These are phyloP conservation scores for Neodiprion fabricii DNA, from an alignment of 1,140 invertebrate genomes.

Conservation along the genomic window DNA sequence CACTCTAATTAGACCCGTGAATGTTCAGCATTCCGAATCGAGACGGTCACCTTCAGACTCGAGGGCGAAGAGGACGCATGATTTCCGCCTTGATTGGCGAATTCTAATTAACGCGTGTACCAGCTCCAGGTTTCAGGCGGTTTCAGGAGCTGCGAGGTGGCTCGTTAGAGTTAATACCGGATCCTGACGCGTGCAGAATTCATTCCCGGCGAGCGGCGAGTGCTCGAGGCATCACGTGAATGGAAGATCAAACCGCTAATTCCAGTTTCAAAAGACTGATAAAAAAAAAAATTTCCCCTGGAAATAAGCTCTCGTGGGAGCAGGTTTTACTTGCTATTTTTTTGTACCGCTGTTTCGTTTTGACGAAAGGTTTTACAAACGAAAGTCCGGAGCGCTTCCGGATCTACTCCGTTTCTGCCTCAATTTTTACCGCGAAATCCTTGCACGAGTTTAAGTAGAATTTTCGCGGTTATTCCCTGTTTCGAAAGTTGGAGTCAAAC, in stretches of 20 bases:
- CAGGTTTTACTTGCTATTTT: too few species aligned
- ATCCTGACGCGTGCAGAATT: conserved; percentile 2
- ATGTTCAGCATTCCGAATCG: neutral
- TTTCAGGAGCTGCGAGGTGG: neutral
- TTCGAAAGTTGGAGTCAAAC: too few species aligned
- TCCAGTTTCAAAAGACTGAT: too few species aligned
- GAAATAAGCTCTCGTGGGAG: too few species aligned
- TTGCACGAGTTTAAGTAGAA: too few species aligned
- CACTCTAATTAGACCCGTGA: neutral
- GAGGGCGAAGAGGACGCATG: neutral
- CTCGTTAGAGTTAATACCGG: conserved; percentile 5
- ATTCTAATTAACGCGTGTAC: neutral
- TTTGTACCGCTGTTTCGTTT: too few species aligned
- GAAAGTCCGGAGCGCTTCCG: too few species aligned
- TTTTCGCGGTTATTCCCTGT: too few species aligned
- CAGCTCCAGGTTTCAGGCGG: neutral
- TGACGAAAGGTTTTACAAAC: too few species aligned
- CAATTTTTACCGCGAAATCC: too few species aligned
- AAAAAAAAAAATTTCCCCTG: too few species aligned
- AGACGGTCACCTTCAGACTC: neutral
- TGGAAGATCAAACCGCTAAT: neutral
- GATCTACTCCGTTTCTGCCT: too few species aligned
- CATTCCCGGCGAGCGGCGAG: neutral
- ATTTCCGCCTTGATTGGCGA: neutral
- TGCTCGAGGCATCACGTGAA: neutral